A percentile compares a stretch with the other conserved stretches of the same genome.
Evolutionary conservation across 92 coral and sea anemone species (phyloP).

Genomic region (Zoanthus solanderi): DNA sequence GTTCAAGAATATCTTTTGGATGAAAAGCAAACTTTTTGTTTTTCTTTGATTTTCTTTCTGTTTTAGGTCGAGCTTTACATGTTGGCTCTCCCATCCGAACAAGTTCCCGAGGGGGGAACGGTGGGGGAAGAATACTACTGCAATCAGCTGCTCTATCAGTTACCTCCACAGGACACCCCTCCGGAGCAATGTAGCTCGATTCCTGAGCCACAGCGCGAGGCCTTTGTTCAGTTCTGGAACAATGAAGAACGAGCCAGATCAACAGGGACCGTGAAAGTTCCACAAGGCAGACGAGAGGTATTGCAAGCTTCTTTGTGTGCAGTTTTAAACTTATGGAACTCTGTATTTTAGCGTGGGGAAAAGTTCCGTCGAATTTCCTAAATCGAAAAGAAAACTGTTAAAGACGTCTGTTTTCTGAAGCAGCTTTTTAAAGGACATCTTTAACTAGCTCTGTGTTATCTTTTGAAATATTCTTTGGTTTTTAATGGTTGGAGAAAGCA

Average conservation of each 20-base stretch:
- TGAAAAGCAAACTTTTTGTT: not conserved
- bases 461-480: not conserved
- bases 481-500: not conserved
- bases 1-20: too few species aligned
- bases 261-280: slow-evolving; percentile 77
- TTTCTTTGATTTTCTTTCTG: not conserved
- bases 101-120: slow-evolving; percentile 72
- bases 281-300: slow-evolving; percentile 88
- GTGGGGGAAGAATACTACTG: slow-evolving; percentile 77
- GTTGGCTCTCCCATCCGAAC: slow-evolving; percentile 79
- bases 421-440: too few species aligned
- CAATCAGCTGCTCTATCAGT: slow-evolving; percentile 71
- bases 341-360: too few species aligned
- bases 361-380: too few species aligned
- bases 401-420: too few species aligned
- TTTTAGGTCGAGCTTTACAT: slow-evolving; percentile 68
- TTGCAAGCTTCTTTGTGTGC: too few species aligned
- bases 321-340: too few species aligned
- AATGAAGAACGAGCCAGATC: slow-evolving; percentile 79
- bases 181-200: slow-evolving; percentile 71
- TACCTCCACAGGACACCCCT: slow-evolving; percentile 83
- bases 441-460: too few species aligned
- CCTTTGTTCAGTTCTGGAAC: slow-evolving; percentile 83
- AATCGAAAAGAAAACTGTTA: not conserved
- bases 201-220: slow-evolving; percentile 80